Evolutionary conservation across 2,888 invertebrate genomes (phyloP).

Genomic region (Habrosyne pyritoides): DNA sequence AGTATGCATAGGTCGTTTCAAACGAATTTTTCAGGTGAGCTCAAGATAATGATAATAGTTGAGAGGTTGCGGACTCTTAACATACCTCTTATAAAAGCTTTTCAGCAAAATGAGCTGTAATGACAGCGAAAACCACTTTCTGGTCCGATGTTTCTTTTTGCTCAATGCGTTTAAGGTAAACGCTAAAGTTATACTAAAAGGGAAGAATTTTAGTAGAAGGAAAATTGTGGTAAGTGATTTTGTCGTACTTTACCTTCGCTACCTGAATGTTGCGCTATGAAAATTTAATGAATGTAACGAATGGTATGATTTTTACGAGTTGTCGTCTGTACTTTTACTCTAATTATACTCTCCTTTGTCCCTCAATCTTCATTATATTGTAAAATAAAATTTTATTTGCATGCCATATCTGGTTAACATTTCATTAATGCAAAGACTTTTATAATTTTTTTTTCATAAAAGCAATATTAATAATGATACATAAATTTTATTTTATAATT

Average conservation of each 20-base stretch:
- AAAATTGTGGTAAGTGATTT: slow-evolving; percentile 12
- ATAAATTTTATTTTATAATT: no score
- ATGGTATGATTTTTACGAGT: background rate
- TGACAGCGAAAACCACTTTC: slow-evolving; percentile 69
- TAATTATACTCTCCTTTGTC: background rate
- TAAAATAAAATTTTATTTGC: no score
- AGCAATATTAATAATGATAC: no score
- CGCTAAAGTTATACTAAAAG: slow-evolving; percentile 32
- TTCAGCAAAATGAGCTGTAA: slow-evolving; percentile 65
- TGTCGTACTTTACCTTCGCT: slow-evolving; percentile 1
- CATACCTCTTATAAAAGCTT: slow-evolving; percentile 61
- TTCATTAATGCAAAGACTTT: no score
- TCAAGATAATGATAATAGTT: slow-evolving; percentile 63
- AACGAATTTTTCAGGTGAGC: slow-evolving; percentile 52
- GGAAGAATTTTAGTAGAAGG: slow-evolving; percentile 24
- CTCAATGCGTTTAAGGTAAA: slow-evolving; percentile 50
- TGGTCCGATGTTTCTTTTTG: slow-evolving; percentile 60
- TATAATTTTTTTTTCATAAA: no score
- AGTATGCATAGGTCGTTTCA: slow-evolving; percentile 27
- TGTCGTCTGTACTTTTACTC: background rate
- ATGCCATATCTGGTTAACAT: no score
- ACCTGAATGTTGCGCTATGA: background rate
- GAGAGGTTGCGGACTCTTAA: slow-evolving; percentile 50
- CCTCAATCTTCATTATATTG: no score
- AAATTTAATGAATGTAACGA: background rate